Percentiles rank a stretch among this genome's conserved stretches.
Conservation (phyloP, 2,113 vertebrate genomes). For the Percopsis transmontana region DNA sequence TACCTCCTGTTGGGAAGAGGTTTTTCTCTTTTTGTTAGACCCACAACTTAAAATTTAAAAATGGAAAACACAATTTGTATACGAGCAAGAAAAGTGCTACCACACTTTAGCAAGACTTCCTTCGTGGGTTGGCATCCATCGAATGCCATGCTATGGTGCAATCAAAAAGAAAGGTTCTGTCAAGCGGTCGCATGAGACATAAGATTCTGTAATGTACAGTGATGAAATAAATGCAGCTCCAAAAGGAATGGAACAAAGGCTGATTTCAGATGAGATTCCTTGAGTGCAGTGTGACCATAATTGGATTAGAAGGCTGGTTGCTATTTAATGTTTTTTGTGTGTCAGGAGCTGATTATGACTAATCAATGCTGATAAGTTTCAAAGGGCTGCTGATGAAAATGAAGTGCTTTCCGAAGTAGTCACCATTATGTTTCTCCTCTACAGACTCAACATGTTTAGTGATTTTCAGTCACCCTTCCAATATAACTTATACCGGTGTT, state of each 20-base stretch:
- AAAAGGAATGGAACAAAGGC: slow-evolving; percentile 39
- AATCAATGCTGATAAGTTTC: slow-evolving; percentile 58
- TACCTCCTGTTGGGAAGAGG: too few species aligned
- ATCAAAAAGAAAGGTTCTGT: slow-evolving; percentile 31
- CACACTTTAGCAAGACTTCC: too few species aligned
- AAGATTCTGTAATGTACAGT: slow-evolving; percentile 23
- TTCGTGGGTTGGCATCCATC: too few species aligned
- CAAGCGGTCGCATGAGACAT: slow-evolving; percentile 18
- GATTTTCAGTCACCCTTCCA: slow-evolving; percentile 16
- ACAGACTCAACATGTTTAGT: slow-evolving; percentile 10
- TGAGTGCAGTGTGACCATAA: slow-evolving; percentile 52
- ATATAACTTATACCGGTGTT: not conserved
- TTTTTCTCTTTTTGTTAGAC: too few species aligned
- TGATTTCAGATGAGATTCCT: slow-evolving; percentile 56
- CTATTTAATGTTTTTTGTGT: slow-evolving; percentile 65
- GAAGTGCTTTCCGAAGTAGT: slow-evolving; percentile 33
- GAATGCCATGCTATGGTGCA: not conserved
- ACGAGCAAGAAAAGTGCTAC: too few species aligned
- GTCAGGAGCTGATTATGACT: slow-evolving; percentile 63
- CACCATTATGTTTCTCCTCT: slow-evolving; percentile 13
- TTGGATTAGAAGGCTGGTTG: slow-evolving; percentile 64
- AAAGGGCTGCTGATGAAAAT: slow-evolving; percentile 45
- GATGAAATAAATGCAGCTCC: slow-evolving; percentile 44
- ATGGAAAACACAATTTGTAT: too few species aligned
- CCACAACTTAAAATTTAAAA: too few species aligned